Conservation (phyloP, 2,113 vertebrate species). For the Phaethon lepturus region DNA sequence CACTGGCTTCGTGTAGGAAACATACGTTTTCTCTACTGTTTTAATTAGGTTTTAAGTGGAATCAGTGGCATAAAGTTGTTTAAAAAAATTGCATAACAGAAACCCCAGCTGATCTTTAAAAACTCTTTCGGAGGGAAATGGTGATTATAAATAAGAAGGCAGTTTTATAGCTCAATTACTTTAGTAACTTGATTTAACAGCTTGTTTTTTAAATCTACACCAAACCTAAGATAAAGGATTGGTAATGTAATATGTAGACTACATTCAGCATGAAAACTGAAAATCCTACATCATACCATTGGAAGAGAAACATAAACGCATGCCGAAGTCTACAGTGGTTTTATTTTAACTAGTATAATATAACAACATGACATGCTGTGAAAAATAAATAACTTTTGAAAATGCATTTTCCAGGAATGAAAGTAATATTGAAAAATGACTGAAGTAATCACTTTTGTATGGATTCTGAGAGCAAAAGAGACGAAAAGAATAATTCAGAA, state of each 20-base stretch:
- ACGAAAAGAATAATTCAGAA: slow-evolving; percentile 73
- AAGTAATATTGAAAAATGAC: slow-evolving; percentile 83
- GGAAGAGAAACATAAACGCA: slow-evolving; percentile 71
- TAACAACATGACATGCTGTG: slow-evolving; percentile 80
- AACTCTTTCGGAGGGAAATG: slow-evolving; percentile 25
- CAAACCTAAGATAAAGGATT: slow-evolving; percentile 73
- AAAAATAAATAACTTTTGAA: slow-evolving; percentile 84
- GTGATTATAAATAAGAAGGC: slow-evolving; percentile 69
- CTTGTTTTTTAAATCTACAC: slow-evolving; percentile 70
- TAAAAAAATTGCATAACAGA: slow-evolving; percentile 53
- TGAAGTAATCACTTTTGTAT: slow-evolving; percentile 80
- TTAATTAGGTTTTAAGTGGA: slow-evolving; percentile 23
- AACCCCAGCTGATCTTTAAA: slow-evolving; percentile 70
- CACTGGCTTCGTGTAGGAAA: not conserved
- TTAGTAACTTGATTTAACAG: slow-evolving; percentile 75
- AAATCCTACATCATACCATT: slow-evolving; percentile 70
- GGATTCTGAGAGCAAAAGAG: slow-evolving; percentile 73
- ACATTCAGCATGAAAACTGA: slow-evolving; percentile 64
- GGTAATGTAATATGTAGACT: slow-evolving; percentile 76
- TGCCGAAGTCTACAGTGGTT: slow-evolving; percentile 74
- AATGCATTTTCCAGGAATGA: slow-evolving; percentile 80
- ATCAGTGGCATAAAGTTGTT: slow-evolving; percentile 25
- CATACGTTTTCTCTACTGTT: not conserved
- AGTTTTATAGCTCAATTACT: slow-evolving; percentile 77
- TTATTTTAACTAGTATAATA: slow-evolving; percentile 83